Base-by-base conservation (phyloP, 2,888 invertebrate genomes). In the Folsomia candida region DNA sequence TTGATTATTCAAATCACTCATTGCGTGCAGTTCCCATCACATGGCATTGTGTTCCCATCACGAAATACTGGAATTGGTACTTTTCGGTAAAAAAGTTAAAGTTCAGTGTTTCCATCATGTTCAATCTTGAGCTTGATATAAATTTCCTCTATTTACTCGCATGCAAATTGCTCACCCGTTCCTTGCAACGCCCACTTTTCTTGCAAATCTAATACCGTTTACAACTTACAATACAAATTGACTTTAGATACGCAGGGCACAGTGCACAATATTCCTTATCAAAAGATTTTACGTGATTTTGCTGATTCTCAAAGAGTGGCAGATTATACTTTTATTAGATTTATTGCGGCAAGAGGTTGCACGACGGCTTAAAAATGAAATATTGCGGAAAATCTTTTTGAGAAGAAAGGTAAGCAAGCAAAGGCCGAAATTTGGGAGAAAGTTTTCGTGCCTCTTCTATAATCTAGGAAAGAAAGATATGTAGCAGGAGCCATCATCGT, bases 361-460 rank as follows among this genome's bases (percentile, higher is more conserved):
- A n/a, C n/a, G n/a, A n/a, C n/a, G n/a, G 37, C 14, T 37, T 37
- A 37, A 37, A 37, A 22, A 60, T 65, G 71, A 47, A 67, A 24
- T 67, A 29, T 73, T 37, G 37, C 37, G 47, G 57, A 22, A 18
- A 59, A 58, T 28, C 22, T 47, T 62, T 64, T 64, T 69, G 69
- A 74, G 74, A 69, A 67, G 61, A 71, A 74, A 74, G 67, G 73
- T 71, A 74, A 74, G 73, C 71, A 74, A 67, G 64, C 65, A 54
- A 59, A 71, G 68, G 14, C n/a, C n/a, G n/a, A 14, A 37, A 37
- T 37, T 14, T 37, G 14, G 14, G 37, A 37, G 37, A 37, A 37
- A 37, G 66, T 72, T 66, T 29, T 71, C 51, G 47, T 68, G n/a
- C 58, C 62, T 62, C 51, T 24, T 59, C 54, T 58, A 59, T 67